phyloP scores from a whole-genome alignment of 1,140 invertebrate species.

The Drosophila azteca region DNA sequence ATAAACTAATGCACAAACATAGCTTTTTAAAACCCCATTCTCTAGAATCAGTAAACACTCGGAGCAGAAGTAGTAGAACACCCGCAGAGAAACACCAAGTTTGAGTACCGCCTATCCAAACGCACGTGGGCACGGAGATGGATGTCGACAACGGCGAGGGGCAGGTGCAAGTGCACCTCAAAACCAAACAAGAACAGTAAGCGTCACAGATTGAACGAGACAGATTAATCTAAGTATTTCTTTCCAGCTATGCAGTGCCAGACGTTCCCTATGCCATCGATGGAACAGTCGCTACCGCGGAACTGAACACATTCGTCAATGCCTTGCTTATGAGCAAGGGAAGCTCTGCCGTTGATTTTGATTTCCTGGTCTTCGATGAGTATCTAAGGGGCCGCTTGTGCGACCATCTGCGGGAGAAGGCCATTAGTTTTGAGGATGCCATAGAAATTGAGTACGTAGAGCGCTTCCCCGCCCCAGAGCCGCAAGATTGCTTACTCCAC shows the following conservation, averaged over 20 bases:
- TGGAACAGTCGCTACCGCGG: conserved; percentile 87
- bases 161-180: conserved; percentile 90
- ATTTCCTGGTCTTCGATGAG: conserved; percentile 93
- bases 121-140: conserved; percentile 57
- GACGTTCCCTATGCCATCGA: conserved; percentile 93
- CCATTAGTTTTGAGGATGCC: conserved; percentile 89
- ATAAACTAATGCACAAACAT: no score
- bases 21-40: not conserved
- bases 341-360: conserved; percentile 88
- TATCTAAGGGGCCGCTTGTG: conserved; percentile 86
- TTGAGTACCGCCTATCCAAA: conserved; percentile 2
- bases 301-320: conserved; percentile 93
- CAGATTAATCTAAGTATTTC: not conserved
- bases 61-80: not conserved
- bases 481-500: conserved; percentile 94
- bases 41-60: not conserved
- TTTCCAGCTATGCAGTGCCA: conserved; percentile 92
- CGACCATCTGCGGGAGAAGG: conserved; percentile 89
- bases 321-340: conserved; percentile 87
- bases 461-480: conserved; percentile 93
- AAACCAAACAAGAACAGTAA: conserved; percentile 92
- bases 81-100: conserved; percentile 16
- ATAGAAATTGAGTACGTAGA: conserved; percentile 96
- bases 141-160: conserved; percentile 83
- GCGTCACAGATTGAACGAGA: conserved; percentile 85